Evolutionary conservation across 2,888 invertebrate genomes (phyloP).

Genomic region (Trachelus stipa): DNA sequence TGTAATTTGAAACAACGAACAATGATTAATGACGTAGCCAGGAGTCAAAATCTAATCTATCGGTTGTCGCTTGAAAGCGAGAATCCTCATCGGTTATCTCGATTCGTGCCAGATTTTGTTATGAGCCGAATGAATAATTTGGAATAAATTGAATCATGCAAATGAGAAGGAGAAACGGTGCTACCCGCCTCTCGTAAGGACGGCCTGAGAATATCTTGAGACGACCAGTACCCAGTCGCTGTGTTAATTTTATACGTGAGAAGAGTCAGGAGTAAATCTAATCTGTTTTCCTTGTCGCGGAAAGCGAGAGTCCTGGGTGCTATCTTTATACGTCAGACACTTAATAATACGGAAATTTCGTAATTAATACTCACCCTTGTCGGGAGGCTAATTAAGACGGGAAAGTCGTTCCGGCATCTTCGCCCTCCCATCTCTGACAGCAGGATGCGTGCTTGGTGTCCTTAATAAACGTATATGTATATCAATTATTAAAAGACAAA

Average conservation of each 20-base stretch:
- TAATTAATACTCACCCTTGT: neutral
- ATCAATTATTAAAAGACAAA: neutral
- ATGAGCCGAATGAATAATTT: neutral
- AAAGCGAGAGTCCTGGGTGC: neutral
- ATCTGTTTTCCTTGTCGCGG: neutral
- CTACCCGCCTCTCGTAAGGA: neutral
- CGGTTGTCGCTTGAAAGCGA: neutral
- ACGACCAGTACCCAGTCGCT: neutral
- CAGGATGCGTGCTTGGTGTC: neutral
- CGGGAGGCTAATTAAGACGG: neutral
- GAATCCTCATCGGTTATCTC: neutral
- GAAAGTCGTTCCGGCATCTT: neutral
- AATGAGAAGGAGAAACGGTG: neutral
- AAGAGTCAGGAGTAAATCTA: neutral
- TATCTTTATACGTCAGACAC: neutral
- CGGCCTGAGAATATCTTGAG: too few relatives aligned
- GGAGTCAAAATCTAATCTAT: neutral
- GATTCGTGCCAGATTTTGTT: neutral
- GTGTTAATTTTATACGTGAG: neutral
- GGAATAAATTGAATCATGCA: neutral
- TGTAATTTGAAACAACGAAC: neutral
- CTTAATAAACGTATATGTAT: neutral
- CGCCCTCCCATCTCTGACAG: neutral
- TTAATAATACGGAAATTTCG: neutral
- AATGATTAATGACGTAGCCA: neutral